Conservation (phyloP, 2,888 invertebrate species). For the Cyrtodaria siliqua region DNA sequence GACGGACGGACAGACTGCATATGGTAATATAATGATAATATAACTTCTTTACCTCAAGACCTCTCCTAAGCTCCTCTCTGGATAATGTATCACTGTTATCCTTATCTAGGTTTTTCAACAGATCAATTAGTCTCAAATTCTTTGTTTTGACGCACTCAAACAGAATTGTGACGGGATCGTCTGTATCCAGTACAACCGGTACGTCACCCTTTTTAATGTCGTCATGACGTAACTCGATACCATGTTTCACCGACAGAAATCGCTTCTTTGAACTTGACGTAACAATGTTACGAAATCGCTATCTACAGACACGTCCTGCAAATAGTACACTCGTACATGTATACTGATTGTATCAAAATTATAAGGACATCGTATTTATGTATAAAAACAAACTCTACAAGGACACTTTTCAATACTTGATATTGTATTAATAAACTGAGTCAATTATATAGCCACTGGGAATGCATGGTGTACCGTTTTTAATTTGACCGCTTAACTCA, state of each 20-base stretch:
- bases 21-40: too few species aligned
- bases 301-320: conserved; percentile 75
- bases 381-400: too few species aligned
- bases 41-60: conserved; percentile 73
- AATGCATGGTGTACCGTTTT: too few species aligned
- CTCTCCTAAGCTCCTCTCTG: conserved; percentile 73
- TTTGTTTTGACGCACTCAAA: conserved; percentile 75
- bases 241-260: conserved; percentile 67
- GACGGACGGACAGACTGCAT: too few species aligned
- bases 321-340: too few species aligned
- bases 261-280: conserved; percentile 60
- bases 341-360: too few species aligned
- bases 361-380: too few species aligned
- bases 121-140: conserved; percentile 75
- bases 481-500: too few species aligned
- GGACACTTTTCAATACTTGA: neutral
- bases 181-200: conserved; percentile 72
- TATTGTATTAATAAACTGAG: too few species aligned
- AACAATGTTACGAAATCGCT: conserved; percentile 67
- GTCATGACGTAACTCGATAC: conserved; percentile 71
- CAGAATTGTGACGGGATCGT: conserved; percentile 72
- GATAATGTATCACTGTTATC: conserved; percentile 77
- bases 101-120: conserved; percentile 76
- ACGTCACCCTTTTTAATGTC: conserved; percentile 66
- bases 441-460: too few species aligned